Percentiles rank a stretch among this genome's conserved stretches.
These are phyloP conservation scores for Paraplagusia blochii DNA, from an alignment of 2,113 vertebrate genomes.

Conservation along the genomic window DNA sequence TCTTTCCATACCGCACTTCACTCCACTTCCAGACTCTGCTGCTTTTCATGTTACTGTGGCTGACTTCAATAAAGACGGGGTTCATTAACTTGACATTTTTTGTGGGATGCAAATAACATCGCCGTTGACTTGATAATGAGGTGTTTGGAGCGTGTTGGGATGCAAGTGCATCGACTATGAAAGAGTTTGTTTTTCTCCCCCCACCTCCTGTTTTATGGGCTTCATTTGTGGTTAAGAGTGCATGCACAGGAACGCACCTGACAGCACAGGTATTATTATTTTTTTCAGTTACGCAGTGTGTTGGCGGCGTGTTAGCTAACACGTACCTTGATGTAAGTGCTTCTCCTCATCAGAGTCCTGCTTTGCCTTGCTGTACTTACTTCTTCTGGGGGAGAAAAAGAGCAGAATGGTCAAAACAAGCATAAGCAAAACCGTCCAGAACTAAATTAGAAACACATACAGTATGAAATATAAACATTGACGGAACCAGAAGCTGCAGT, in stretches of 20 bases:
- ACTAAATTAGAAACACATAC: not conserved
- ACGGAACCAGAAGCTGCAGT: not conserved
- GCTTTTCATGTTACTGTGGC: constrained; percentile 43
- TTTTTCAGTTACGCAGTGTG: constrained; percentile 29
- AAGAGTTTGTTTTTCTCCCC: constrained; percentile 25
- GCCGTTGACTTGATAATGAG: constrained; percentile 66
- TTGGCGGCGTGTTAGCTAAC: constrained; percentile 15
- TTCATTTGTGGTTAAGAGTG: constrained; percentile 36
- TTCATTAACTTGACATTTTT: constrained; percentile 59
- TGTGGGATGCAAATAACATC: constrained; percentile 44
- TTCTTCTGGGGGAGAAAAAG: constrained; percentile 79
- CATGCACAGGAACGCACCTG: constrained; percentile 32
- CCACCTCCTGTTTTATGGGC: constrained; percentile 27
- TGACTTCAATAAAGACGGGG: constrained; percentile 45
- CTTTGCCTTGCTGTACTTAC: constrained; percentile 96
- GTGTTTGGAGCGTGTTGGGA: constrained; percentile 42
- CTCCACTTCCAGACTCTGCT: constrained; percentile 27
- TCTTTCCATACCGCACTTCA: constrained; percentile 30
- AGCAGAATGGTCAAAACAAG: constrained; percentile 23
- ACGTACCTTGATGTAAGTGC: constrained; percentile 91
- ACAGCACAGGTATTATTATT: constrained; percentile 41
- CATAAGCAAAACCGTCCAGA: not conserved
- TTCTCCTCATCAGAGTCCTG: constrained; percentile 97
- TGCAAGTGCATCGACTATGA: constrained; percentile 49
- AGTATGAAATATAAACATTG: not conserved